phyloP scores from a whole-genome alignment of 2,113 vertebrate genomes.

The Salvelinus fontinalis region DNA sequence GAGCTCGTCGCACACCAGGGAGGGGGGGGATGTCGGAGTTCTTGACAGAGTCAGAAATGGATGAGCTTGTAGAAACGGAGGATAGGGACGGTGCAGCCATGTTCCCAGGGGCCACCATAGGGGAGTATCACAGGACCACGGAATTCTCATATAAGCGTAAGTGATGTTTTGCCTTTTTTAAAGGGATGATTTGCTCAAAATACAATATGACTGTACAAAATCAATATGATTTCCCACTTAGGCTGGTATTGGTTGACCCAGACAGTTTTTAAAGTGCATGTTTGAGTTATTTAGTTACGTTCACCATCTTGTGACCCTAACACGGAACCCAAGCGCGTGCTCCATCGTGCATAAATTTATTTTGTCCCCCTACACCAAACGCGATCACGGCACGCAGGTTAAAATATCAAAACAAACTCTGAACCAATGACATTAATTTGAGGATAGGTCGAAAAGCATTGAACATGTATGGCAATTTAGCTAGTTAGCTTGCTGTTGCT shows the following conservation, averaged over 20 bases:
- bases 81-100: slow-evolving; percentile 51
- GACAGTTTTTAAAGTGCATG: background rate
- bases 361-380: too few relatives aligned
- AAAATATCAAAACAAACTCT: too few relatives aligned
- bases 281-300: too few relatives aligned
- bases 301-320: too few relatives aligned
- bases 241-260: background rate
- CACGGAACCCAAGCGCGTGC: too few relatives aligned
- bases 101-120: slow-evolving; percentile 11
- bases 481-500: too few relatives aligned
- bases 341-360: too few relatives aligned
- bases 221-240: background rate
- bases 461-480: too few relatives aligned
- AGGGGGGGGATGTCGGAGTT: slow-evolving; percentile 60
- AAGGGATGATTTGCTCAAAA: background rate
- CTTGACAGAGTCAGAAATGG: slow-evolving; percentile 69
- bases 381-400: too few relatives aligned
- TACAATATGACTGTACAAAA: background rate
- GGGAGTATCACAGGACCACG: slow-evolving; percentile 49
- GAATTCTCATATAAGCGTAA: slow-evolving; percentile 68
- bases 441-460: too few relatives aligned
- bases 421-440: too few relatives aligned
- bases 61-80: slow-evolving; percentile 61
- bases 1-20: slow-evolving; percentile 33
- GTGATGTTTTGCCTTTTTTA: background rate